phyloP scores from a whole-genome alignment of 2,888 invertebrate species.

The Oligia fasciuncula region DNA sequence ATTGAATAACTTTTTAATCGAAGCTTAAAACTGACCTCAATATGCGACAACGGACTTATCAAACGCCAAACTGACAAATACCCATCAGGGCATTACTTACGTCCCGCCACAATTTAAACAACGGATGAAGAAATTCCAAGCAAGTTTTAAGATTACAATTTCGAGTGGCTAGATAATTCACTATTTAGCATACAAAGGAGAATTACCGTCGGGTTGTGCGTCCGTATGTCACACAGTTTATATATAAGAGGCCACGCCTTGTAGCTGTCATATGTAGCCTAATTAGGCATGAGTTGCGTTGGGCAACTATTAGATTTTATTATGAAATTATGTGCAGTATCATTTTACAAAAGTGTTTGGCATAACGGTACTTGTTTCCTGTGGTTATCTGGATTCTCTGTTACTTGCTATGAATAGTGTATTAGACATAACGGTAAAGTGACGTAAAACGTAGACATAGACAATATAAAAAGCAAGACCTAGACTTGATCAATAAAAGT shows the following conservation, averaged over 20 bases:
- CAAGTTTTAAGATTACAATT: conserved; percentile 89
- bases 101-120: conserved; percentile 77
- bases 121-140: conserved; percentile 89
- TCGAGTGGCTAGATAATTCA: conserved; percentile 89
- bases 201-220: conserved; percentile 86
- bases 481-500: conserved; percentile 9
- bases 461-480: conserved; percentile 7
- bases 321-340: conserved; percentile 71
- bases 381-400: conserved; percentile 56
- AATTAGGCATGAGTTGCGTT: conserved; percentile 86
- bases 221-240: conserved; percentile 85
- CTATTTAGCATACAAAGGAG: conserved; percentile 90
- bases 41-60: conserved; percentile 56
- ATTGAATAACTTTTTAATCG: conserved; percentile 54
- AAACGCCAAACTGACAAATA: conserved; percentile 69
- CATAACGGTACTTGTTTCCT: conserved; percentile 61
- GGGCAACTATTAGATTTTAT: conserved; percentile 75
- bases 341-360: conserved; percentile 66
- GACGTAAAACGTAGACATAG: conserved; percentile 26
- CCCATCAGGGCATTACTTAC: conserved; percentile 69
- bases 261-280: conserved; percentile 88
- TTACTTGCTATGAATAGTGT: conserved; percentile 52
- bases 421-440: conserved; percentile 40
- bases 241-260: conserved; percentile 87
- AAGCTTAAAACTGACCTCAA: conserved; percentile 65